Evolutionary conservation across 2,113 vertebrate genomes (phyloP).

Genomic region (cattle (Bos taurus)): ARS-UCD2.0 NC_037350.1:40192501-40193000

Average conservation of each 20-base stretch:
- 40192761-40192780: background rate
- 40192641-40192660: background rate
- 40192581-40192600: background rate
- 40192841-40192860: background rate
- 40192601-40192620: background rate
- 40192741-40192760: constrained; percentile 2
- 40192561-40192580: background rate
- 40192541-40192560: background rate
- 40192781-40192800: background rate
- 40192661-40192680: background rate
- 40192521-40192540: background rate
- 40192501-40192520: background rate
- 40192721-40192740: background rate
- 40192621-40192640: background rate
- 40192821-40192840: background rate
- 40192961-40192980: background rate
- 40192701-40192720: background rate
- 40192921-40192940: background rate
- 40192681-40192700: background rate
- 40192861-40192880: background rate
- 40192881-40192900: background rate
- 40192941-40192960: background rate
- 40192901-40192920: background rate
- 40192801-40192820: background rate
- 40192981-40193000: background rate